Evolutionary conservation across 2,797 vertebrate genomes (phyloP), one percentile per base, ranked within the genome.

Genomic region (Myotis myotis): DNA sequence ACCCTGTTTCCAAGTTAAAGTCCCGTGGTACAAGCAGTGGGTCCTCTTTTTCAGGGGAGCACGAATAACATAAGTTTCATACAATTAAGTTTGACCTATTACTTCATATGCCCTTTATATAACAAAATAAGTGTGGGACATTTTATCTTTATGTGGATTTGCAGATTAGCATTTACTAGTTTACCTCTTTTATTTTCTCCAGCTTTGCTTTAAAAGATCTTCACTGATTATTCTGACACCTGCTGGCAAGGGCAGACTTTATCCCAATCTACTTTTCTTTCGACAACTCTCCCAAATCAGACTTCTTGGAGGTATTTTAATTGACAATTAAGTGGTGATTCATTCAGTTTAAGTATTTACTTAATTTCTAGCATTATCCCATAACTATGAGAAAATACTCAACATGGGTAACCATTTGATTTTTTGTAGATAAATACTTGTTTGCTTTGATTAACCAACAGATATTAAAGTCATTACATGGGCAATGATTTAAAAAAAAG

Each of bases 181-280:
- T 90, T 74, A 81, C 36, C 57, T 87, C 30, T 76, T 78, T 72
- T 38, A 55, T 44, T 47, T 72, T 66, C 33, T 47, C 12, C 4
- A 57, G 53, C 47, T 47, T 82, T 78, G 72, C 76, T 93, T 91
- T 78, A 84, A 81, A 93, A 95, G 51, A 0, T 84, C 62, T 96
- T 80, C 74, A 88, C 36, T 94, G 55, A 74, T 84, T 93, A 74
- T 72, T 95, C 72, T 93, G 94, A 97, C 97, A 97, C 25, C 51
- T 92, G n/a, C 53, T 96, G 91, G 71, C 87, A 89, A 95, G 80
- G 82, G 80, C 79, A 85, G 7, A 78, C 78, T 64, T 57, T 36
- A 96, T 91, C 78, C 71, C 22, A 82, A 20, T 68, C 49, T 78
- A 70, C 12, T 93, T 91, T 92, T 93, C 44, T 22, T 81, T 78